Percentiles rank a stretch among this genome's conserved stretches.
Evolutionary conservation across 2,113 vertebrate species (phyloP).

Genomic region (Erythrolamprus reginae): DNA sequence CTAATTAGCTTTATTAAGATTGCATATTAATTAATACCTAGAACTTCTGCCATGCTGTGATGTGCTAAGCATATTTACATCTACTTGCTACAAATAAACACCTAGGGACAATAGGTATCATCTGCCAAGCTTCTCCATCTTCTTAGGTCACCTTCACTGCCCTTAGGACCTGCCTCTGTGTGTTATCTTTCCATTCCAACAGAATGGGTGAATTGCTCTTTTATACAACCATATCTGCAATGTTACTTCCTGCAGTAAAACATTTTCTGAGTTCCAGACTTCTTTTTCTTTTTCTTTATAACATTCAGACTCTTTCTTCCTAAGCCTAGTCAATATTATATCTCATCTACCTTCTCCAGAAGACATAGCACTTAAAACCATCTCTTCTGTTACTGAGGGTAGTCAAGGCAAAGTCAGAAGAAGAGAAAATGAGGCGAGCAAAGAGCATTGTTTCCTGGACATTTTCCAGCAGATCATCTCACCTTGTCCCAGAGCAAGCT

Average conservation of each 20-base stretch:
- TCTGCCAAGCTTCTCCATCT: neutral
- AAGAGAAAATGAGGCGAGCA: conserved; percentile 5
- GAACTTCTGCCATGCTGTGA: neutral
- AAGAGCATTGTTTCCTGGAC: neutral
- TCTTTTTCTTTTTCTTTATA: neutral
- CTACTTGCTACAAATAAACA: neutral
- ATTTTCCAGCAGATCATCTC: neutral
- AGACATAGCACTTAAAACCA: neutral
- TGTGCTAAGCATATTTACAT: neutral
- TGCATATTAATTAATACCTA: neutral
- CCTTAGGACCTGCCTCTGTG: neutral
- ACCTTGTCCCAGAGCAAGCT: neutral
- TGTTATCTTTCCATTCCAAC: neutral
- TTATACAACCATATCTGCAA: neutral
- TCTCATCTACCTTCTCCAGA: neutral
- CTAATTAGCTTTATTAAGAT: neutral
- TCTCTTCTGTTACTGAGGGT: neutral
- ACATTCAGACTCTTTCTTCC: neutral
- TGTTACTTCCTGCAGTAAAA: neutral
- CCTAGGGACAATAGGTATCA: neutral
- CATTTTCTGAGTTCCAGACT: neutral
- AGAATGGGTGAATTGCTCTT: neutral
- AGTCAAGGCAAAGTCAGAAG: neutral
- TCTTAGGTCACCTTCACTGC: neutral
- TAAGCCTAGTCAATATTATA: neutral